These are phyloP conservation scores for Psilopsiagon aymara DNA, from an alignment of 2,113 vertebrate genomes.

Conservation along the genomic window DNA sequence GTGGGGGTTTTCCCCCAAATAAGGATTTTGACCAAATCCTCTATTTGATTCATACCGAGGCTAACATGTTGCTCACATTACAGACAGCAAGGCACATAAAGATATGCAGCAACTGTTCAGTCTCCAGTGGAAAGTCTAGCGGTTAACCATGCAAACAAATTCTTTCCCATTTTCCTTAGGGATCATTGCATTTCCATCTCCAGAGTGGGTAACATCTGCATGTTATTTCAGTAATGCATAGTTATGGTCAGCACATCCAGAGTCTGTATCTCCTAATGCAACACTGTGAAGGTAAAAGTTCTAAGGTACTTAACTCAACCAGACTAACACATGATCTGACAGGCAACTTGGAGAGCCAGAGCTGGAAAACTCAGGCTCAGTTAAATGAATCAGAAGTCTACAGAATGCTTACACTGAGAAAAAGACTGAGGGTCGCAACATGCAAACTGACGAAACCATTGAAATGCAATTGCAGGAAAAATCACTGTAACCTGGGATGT, in stretches of 20 bases:
- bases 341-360: neutral
- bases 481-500: neutral
- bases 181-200: constrained; percentile 45
- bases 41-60: neutral
- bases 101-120: constrained; percentile 18
- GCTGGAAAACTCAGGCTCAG: neutral
- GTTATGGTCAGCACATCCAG: constrained; percentile 4
- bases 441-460: neutral
- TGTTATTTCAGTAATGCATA: constrained; percentile 24
- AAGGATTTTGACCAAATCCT: neutral
- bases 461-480: neutral
- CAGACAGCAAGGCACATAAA: constrained; percentile 1
- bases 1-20: neutral
- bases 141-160: constrained; percentile 64
- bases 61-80: neutral
- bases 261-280: neutral
- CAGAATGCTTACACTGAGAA: neutral
- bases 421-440: neutral
- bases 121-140: constrained; percentile 42
- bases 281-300: neutral
- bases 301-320: neutral
- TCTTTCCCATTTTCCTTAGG: constrained; percentile 48
- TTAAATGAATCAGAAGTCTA: neutral
- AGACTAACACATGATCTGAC: neutral
- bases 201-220: neutral